Base-by-base conservation (phyloP, 2,113 vertebrate species). In the Semnornis frantzii region DNA sequence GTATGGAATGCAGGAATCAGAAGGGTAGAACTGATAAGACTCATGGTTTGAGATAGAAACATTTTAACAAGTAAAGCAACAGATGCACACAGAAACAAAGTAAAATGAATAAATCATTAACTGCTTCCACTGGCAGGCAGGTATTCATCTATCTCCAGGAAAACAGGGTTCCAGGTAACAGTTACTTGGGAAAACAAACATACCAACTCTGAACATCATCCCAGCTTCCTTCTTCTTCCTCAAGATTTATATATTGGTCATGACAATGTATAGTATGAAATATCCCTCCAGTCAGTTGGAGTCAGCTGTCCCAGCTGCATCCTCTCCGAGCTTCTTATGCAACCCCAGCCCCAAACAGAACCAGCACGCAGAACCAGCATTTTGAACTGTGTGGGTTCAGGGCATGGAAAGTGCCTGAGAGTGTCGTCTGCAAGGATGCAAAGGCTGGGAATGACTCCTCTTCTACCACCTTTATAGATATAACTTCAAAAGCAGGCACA, bases 1-100 rank as follows among this genome's bases (percentile, higher is more conserved):
- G 3, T 3, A 0, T 15, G 12, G 19, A 7, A 20, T 10, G 2
- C 0, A 5, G 4, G 4, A 71, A n/a, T 1, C 31, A 16, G 57
- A 70, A 70, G 8, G 17, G 13, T 69, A 27, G n/a, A 63, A 59
- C 5, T 37, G 25, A 63, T 25, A 75, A 75, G 79, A 71, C 5
- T 13, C 2, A 1, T 5, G 4, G 9, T 1, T 31, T 60, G 37
- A 46, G 10, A 39, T 14, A 55, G 66, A 78, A 46, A 10, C 23
- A 39, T 6, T 34, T 58, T n/a, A 65, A 20, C 10, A 63, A 39
- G 7, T 14, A 9, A 7, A 52, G 8, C 3, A 52, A 52, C 21
- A 52, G 50, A 23, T 52, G 23, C 50, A 52, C 50, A 12, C 21
- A 23, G 50, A 52, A 52, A 52, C 50, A 52, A 52, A 52, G 50